A percentile compares a stretch with the other conserved stretches of the same genome.
Conservation (phyloP, 1,140 invertebrate species). For the Nasonia longicornis region DNA sequence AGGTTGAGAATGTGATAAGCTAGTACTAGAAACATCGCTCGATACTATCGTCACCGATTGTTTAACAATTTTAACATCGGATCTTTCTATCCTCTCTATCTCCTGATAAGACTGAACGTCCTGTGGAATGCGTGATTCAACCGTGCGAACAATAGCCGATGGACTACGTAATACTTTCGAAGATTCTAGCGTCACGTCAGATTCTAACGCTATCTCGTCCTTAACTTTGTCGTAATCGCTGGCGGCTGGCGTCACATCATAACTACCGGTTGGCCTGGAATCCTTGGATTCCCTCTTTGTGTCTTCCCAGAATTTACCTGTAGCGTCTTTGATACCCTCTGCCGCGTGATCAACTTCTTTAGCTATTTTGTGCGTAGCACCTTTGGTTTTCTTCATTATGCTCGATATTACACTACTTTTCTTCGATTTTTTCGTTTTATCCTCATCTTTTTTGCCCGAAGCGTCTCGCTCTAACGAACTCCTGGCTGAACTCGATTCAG, state of each 20-base stretch:
- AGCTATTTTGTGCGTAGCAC: constrained; percentile 66
- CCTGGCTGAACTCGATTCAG: constrained; percentile 42
- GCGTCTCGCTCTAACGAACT: constrained; percentile 49
- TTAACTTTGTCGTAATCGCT: constrained; percentile 44
- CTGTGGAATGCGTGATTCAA: constrained; percentile 63
- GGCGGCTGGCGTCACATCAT: constrained; percentile 52
- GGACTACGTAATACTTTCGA: constrained; percentile 38
- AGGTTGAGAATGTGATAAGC: constrained; percentile 66
- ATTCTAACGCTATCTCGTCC: constrained; percentile 49
- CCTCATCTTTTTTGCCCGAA: constrained; percentile 35
- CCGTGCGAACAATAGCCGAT: constrained; percentile 45
- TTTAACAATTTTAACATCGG: constrained; percentile 45
- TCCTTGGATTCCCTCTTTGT: constrained; percentile 63
- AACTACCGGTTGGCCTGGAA: constrained; percentile 51
- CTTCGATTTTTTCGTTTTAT: constrained; percentile 53
- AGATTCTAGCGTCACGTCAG: constrained; percentile 53
- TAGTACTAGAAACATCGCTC: constrained; percentile 53
- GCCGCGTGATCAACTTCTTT: constrained; percentile 61
- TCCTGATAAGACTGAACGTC: constrained; percentile 38
- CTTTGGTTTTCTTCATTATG: constrained; percentile 58
- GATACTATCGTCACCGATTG: constrained; percentile 55
- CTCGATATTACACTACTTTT: constrained; percentile 54
- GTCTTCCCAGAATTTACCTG: constrained; percentile 61
- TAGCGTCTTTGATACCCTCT: constrained; percentile 57
- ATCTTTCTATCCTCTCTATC: constrained; percentile 27